Evolutionary conservation across 2,888 invertebrate genomes (phyloP).

Genomic region (Parapristionchus giblindavisi): DNA sequence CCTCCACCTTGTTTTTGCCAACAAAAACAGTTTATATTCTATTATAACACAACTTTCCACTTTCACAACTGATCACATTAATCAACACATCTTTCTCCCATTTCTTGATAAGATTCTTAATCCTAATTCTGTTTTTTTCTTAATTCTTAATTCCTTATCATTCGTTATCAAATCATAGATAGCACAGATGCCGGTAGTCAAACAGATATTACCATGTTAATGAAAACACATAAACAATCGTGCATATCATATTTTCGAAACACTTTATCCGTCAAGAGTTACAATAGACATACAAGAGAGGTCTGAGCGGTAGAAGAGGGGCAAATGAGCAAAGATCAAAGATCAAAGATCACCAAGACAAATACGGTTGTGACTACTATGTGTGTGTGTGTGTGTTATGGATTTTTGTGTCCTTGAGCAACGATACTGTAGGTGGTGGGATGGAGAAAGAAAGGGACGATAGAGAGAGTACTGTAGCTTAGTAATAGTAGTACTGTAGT

Average conservation of each 20-base stretch:
- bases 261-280: constrained; percentile 25
- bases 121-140: not conserved
- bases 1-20: no score
- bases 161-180: constrained; percentile 14
- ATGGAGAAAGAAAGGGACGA: constrained; percentile 8
- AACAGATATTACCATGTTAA: not conserved
- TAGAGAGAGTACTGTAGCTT: constrained; percentile 22
- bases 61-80: no score
- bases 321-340: constrained; percentile 8
- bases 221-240: not conserved
- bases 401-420: no score
- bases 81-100: not conserved
- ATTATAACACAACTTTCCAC: no score
- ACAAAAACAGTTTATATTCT: no score
- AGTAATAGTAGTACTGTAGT: constrained; percentile 21
- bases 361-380: no score
- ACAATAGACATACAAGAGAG: constrained; percentile 21
- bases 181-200: constrained; percentile 2
- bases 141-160: not conserved
- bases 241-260: constrained; percentile 11
- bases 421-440: constrained; percentile 29
- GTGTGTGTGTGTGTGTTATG: no score
- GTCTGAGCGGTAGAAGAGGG: constrained; percentile 6
- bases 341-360: constrained; percentile 29
- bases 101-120: not conserved